These are phyloP conservation scores for Drosophila asahinai DNA, from an alignment of 1,140 invertebrate genomes.

Conservation along the genomic window DNA sequence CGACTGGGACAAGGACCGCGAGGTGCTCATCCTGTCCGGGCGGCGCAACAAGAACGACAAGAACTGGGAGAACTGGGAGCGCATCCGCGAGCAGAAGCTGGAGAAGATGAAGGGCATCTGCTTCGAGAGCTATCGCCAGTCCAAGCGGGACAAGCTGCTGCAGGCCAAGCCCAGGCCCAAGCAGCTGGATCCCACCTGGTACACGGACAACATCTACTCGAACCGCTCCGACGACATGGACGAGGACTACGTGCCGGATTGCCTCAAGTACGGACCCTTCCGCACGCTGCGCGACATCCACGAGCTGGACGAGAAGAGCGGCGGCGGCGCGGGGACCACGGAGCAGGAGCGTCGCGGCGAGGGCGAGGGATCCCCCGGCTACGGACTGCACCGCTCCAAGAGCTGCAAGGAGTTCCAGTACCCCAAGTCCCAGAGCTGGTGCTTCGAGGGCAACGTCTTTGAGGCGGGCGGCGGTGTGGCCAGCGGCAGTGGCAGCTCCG, in stretches of 20 bases:
- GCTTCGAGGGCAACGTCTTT: constrained; percentile 76
- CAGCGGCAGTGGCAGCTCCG: constrained; percentile 22
- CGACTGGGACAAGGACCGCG: constrained; percentile 69
- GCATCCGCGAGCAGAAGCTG: constrained; percentile 83
- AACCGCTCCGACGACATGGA: constrained; percentile 84
- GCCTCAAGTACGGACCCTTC: constrained; percentile 78
- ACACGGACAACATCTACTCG: constrained; percentile 86
- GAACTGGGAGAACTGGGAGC: constrained; percentile 85
- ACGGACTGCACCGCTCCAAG: constrained; percentile 77
- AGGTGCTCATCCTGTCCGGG: constrained; percentile 61
- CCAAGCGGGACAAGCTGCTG: constrained; percentile 86
- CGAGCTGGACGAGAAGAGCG: constrained; percentile 75
- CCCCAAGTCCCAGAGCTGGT: constrained; percentile 83
- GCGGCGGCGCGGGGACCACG: constrained; percentile 23
- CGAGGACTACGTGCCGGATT: constrained; percentile 80
- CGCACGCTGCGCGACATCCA: constrained; percentile 72
- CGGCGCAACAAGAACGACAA: constrained; percentile 83
- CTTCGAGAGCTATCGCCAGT: constrained; percentile 84
- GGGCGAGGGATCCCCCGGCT: constrained; percentile 75
- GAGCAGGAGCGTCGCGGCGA: constrained; percentile 67
- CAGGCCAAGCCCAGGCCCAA: constrained; percentile 85
- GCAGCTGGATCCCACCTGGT: constrained; percentile 81
- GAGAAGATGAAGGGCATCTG: constrained; percentile 85
- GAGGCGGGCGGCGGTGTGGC: constrained; percentile 55
- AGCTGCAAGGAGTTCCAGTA: constrained; percentile 84